A percentile compares a stretch with the other conserved stretches of the same genome.
Conservation (phyloP, 2,797 vertebrate genomes). For the Microctenopoma lineatum region DNA sequence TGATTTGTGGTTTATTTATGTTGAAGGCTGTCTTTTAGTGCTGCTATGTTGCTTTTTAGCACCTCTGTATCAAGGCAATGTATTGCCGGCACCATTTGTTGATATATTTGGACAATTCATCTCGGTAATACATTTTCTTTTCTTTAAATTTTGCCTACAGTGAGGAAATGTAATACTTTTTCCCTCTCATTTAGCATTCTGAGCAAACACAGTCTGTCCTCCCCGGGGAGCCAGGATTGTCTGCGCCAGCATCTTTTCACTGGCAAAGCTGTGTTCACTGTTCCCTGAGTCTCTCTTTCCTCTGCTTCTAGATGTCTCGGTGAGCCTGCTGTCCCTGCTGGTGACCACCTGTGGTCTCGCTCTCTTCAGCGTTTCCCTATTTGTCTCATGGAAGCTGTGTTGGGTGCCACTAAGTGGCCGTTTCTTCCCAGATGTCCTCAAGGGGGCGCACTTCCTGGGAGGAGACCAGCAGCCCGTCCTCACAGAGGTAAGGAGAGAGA, state of each 20-base stretch:
- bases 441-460: constrained; percentile 85
- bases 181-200: constrained; percentile 11
- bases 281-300: constrained; percentile 27
- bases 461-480: constrained; percentile 90
- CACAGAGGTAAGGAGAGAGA: constrained; percentile 78
- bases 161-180: constrained; percentile 4
- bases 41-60: background rate
- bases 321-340: constrained; percentile 94
- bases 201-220: constrained; percentile 42
- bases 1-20: background rate
- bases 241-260: constrained; percentile 17
- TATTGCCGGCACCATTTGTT: background rate
- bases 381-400: constrained; percentile 98
- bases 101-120: background rate
- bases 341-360: constrained; percentile 97
- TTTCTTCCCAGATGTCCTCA: constrained; percentile 86
- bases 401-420: constrained; percentile 96
- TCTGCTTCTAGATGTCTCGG: constrained; percentile 87
- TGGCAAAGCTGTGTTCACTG: constrained; percentile 22
- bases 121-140: background rate
- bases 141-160: constrained; percentile 4
- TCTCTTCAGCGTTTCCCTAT: constrained; percentile 95
- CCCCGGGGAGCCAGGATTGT: constrained; percentile 11
- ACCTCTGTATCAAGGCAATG: background rate
- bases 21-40: background rate